Conservation (phyloP, 2,888 invertebrate species). For the Cynaeus angustus region DNA sequence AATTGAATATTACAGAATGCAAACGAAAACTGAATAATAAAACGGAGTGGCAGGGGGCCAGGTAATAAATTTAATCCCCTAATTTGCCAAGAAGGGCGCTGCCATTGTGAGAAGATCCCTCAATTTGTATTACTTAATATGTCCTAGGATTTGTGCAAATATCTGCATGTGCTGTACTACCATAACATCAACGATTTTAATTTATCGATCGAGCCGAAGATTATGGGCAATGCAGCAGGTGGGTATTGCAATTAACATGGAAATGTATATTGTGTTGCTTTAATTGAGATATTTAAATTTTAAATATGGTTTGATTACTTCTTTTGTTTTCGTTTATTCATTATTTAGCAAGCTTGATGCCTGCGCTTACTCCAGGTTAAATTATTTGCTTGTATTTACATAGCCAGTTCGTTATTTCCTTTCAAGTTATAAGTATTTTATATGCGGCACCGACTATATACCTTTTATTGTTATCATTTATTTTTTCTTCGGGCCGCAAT, state of each 20-base stretch:
- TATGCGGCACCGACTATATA: slow-evolving; percentile 36
- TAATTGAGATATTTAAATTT: slow-evolving; percentile 70
- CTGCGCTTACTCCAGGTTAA: slow-evolving; percentile 53
- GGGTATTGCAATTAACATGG: slow-evolving; percentile 68
- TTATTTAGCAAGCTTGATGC: slow-evolving; percentile 65
- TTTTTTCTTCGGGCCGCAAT: slow-evolving; percentile 11
- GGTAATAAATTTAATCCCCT: slow-evolving; percentile 63
- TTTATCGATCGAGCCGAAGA: slow-evolving; percentile 62
- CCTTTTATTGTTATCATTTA: slow-evolving; percentile 45
- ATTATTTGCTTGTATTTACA: slow-evolving; percentile 59
- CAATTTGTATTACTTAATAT: slow-evolving; percentile 43
- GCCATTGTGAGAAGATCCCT: slow-evolving; percentile 54
- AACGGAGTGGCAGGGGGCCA: slow-evolving; percentile 60
- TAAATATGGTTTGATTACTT: slow-evolving; percentile 70
- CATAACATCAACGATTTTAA: slow-evolving; percentile 31
- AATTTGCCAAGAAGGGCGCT: slow-evolving; percentile 59
- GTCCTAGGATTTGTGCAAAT: slow-evolving; percentile 18
- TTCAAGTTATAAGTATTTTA: slow-evolving; percentile 49
- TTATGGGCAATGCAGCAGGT: slow-evolving; percentile 64
- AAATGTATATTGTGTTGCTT: slow-evolving; percentile 70
- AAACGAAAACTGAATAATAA: slow-evolving; percentile 67
- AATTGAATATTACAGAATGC: slow-evolving; percentile 66
- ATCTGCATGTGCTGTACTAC: slow-evolving; percentile 12
- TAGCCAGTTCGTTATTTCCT: slow-evolving; percentile 54
- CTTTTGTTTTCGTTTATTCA: slow-evolving; percentile 70